Percentiles rank a stretch among this genome's conserved stretches.
Evolutionary conservation across 1,140 invertebrate genomes (phyloP).

Genomic region (Diorhabda elongata): DNA sequence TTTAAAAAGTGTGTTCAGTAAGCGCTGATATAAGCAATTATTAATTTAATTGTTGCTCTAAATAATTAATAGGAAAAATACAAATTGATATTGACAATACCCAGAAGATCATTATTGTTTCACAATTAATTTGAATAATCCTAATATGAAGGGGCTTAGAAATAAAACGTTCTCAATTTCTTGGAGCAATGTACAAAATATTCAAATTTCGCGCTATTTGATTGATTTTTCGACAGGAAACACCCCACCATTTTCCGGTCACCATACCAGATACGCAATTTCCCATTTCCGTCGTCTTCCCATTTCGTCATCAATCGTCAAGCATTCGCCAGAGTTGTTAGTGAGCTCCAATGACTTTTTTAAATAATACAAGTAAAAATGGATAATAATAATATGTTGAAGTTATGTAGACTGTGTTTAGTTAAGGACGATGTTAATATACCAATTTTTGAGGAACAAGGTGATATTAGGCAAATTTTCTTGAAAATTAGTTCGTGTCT

Average conservation of each 20-base stretch:
- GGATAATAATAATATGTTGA: constrained; percentile 49
- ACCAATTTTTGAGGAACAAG: constrained; percentile 55
- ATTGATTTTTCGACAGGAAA: background rate
- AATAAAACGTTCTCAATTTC: too few species aligned
- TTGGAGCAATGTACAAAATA: too few species aligned
- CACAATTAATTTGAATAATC: too few species aligned
- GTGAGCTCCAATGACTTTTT: constrained; percentile 32
- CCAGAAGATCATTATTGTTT: too few species aligned
- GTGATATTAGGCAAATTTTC: constrained; percentile 54
- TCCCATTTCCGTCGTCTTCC: constrained; percentile 27
- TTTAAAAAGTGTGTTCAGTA: too few species aligned
- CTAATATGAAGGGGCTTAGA: too few species aligned
- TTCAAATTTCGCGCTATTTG: too few species aligned
- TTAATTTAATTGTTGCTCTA: too few species aligned
- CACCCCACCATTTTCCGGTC: constrained; percentile 6
- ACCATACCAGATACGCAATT: constrained; percentile 17
- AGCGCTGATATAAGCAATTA: too few species aligned
- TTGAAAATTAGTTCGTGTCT: constrained; percentile 57
- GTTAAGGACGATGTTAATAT: constrained; percentile 56
- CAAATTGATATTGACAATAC: too few species aligned
- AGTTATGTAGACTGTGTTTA: constrained; percentile 57
- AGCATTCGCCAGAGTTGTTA: constrained; percentile 16
- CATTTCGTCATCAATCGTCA: constrained; percentile 30
- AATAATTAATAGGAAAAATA: too few species aligned
- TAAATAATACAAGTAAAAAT: constrained; percentile 31